Conservation (phyloP, 1,140 invertebrate genomes). For the Rhizoglyphus robini region DNA sequence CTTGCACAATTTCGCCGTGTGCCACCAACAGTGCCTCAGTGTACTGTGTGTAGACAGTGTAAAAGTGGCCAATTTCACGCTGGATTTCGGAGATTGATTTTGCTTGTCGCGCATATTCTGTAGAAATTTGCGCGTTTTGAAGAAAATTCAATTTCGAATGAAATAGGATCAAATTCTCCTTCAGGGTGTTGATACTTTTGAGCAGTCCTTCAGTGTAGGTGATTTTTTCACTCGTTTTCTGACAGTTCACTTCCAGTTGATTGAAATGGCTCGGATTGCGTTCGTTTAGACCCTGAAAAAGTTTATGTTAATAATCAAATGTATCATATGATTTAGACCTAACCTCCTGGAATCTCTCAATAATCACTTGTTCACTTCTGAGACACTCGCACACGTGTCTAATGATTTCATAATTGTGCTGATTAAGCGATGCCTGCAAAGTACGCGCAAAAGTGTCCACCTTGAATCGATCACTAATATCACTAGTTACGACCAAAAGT, state of each 20-base stretch:
- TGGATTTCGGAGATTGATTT: background rate
- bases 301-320: no score
- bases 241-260: constrained; percentile 2
- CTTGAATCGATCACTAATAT: background rate
- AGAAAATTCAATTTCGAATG: background rate
- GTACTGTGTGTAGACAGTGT: background rate
- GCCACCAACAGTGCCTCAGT: background rate
- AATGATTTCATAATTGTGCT: constrained; percentile 5
- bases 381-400: background rate
- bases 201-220: background rate
- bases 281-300: background rate
- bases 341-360: background rate
- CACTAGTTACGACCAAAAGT: background rate
- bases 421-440: background rate
- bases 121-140: background rate
- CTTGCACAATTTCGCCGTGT: background rate
- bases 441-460: background rate
- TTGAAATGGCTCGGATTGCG: background rate
- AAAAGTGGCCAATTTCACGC: background rate
- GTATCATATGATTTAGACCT: background rate
- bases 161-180: background rate
- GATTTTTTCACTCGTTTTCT: background rate
- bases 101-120: background rate
- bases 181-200: background rate
- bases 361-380: background rate